phyloP scores from a whole-genome alignment of 2,113 vertebrate genomes.

The Lepisosteus oculatus region DNA sequence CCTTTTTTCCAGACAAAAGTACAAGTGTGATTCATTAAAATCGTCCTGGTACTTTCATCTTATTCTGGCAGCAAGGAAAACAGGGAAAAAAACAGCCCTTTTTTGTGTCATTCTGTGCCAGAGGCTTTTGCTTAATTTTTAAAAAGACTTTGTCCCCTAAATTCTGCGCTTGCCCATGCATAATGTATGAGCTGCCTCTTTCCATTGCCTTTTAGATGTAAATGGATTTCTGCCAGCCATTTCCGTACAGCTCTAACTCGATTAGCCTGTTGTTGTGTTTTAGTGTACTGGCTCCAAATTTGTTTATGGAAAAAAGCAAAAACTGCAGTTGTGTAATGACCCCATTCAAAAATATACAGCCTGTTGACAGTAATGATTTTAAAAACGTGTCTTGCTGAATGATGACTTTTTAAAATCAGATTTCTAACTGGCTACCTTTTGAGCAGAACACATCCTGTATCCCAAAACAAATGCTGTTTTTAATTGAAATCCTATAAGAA shows the following conservation, averaged over 20 bases:
- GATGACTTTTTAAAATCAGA: slow-evolving; percentile 20
- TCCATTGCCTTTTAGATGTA: slow-evolving; percentile 50
- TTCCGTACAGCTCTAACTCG: slow-evolving; percentile 70
- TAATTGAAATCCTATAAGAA: slow-evolving; percentile 7
- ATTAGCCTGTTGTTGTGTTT: slow-evolving; percentile 70
- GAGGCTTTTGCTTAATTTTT: slow-evolving; percentile 53
- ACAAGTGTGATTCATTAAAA: slow-evolving; percentile 45
- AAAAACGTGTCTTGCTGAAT: slow-evolving; percentile 41
- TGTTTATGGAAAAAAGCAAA: slow-evolving; percentile 64
- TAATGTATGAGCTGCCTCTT: slow-evolving; percentile 62
- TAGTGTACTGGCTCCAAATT: slow-evolving; percentile 64
- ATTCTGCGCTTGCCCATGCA: slow-evolving; percentile 61
- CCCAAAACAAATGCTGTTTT: slow-evolving; percentile 14
- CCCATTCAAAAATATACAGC: slow-evolving; percentile 52
- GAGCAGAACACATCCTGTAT: slow-evolving; percentile 1
- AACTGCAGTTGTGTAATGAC: slow-evolving; percentile 58
- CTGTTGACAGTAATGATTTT: slow-evolving; percentile 56
- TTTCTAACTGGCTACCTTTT: slow-evolving; percentile 3
- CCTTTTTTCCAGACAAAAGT: slow-evolving; percentile 24
- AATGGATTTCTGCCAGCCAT: slow-evolving; percentile 64
- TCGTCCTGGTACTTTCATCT: slow-evolving; percentile 41
- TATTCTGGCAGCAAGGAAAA: slow-evolving; percentile 48
- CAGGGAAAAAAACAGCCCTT: slow-evolving; percentile 40
- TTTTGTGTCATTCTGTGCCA: slow-evolving; percentile 31
- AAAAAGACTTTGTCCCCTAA: slow-evolving; percentile 59